Evolutionary conservation across 1,140 invertebrate genomes (phyloP).

Genomic region (Hestina assimilis): DNA sequence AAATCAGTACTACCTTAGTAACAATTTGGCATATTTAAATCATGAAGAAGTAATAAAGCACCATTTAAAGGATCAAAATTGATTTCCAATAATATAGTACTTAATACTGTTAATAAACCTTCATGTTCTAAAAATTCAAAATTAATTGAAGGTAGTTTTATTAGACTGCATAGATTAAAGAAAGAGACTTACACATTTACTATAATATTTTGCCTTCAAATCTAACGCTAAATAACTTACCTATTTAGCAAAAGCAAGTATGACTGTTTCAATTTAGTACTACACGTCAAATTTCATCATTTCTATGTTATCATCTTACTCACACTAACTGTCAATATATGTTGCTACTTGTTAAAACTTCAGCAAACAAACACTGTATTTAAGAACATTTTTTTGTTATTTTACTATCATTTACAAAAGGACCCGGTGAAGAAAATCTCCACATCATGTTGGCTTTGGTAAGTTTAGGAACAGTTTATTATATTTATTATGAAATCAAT

Average conservation of each 20-base stretch:
- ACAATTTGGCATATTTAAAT: no score
- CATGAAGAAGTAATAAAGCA: no score
- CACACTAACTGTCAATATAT: conserved; percentile 31
- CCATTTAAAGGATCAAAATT: no score
- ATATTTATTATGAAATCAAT: conserved; percentile 1
- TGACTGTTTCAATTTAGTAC: conserved; percentile 13
- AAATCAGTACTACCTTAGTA: no score
- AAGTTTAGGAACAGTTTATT: conserved; percentile 23
- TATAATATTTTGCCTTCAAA: no score
- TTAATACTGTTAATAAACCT: no score
- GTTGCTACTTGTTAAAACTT: conserved; percentile 50
- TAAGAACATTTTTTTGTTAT: conserved; percentile 41
- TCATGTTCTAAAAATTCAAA: no score
- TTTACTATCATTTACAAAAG: conserved; percentile 39
- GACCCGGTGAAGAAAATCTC: conserved; percentile 17
- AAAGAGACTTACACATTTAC: no score
- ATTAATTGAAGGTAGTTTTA: no score
- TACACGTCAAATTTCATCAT: conserved; percentile 41
- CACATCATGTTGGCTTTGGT: conserved; percentile 46
- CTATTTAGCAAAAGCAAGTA: background rate
- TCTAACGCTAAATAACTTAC: background rate
- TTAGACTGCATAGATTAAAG: no score
- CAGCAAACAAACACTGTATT: conserved; percentile 60
- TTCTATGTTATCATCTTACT: conserved; percentile 59
- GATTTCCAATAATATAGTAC: no score